Base-by-base conservation (phyloP, 2,113 vertebrate genomes). In the Uria aalge region DNA sequence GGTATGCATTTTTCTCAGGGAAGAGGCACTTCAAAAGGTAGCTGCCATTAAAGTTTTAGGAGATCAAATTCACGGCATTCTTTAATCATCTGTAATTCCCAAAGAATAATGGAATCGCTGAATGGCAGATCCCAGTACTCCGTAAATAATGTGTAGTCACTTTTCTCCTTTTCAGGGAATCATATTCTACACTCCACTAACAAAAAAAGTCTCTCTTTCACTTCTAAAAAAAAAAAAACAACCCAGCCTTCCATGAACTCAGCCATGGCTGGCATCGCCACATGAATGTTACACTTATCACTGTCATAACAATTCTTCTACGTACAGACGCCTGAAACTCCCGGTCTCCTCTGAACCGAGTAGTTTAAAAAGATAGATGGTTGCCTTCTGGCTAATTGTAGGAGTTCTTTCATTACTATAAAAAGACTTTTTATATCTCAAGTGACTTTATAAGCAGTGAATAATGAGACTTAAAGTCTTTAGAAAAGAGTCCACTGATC, bases 361-460 rank as follows among this genome's bases (percentile, higher is more conserved):
- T 75, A 96, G 91, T 97, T 98, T 98, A 96, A 97, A 96, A 98
- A 98, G 98, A 98, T 97, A 95, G 93, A 98, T 98, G 96, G 95
- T 94, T 98, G 97, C 98, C 98, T 98, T 96, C 98, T 98, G 98
- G 98, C 98, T 98, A 98, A 98, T 98, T 98, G 97, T 94, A 93
- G 95, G 96, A 97, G 97, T 97, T 90, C 97, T 98, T 98, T 97
- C 96, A 97, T 98, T 98, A 93, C 96, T 97, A 96, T 94, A 85
- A 97, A 98, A 98, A 97, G 97, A 96, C 90, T 95, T 98, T 97
- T 98, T 98, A 95, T 96, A 96, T 96, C 96, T 98, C 95, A 85
- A 97, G 97, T 98, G 97, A 98, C 96, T 98, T 96, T 97, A 97
- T 96, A 98, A 96, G 96, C 93, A 96, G 80, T 98, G 98, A 98